Base-by-base conservation (phyloP, 1,140 invertebrate species). In the Neodiprion virginianus region DNA sequence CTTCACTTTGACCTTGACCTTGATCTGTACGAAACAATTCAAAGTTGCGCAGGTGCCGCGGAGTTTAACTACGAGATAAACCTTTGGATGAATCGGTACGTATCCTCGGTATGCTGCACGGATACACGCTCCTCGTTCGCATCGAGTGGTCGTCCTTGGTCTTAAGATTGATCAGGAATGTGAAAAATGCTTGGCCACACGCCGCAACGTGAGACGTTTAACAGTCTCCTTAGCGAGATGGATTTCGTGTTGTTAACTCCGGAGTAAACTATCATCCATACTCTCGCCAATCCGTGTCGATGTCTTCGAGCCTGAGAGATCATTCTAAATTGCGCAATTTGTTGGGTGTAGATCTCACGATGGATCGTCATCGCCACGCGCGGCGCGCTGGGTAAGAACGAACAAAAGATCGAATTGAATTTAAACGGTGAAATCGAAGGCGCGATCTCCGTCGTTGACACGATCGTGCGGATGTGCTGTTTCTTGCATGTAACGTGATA, bases 81-180 rank as follows among this genome's bases (percentile, higher is more conserved):
- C 11, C 53, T 4, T n/a, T n/a, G 8, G 53, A 61, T 61, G 8
- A 61, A n/a, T 61, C 53, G n/a, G 1, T 61, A 8, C 8, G 2
- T 11, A 61, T 61, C 11, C 1, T 61, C 53, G 53, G 53, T 61
- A 61, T 61, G 28, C 28, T 3, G 28, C 2, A 40, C 28, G 2
- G 28, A 40, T 40, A 40, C 28, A 40, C 28, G 28, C 28, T 40
- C 2, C 28, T 40, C 28, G 28, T 40, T 9, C 66, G 72, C 23
- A 48, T 69, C 48, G 61, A 75, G 76, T 72, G 75, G 79, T 74
- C 78, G 78, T 78, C 80, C 80, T 81, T 81, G 80, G 76, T 76
- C 74, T 40, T 50, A 74, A 75, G 79, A 80, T 80, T 78, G 76
- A 81, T 74, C 77, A 79, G 76, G 80, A 81, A 81, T 81, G 80